Percentiles rank a stretch among this genome's conserved stretches.
Conservation (phyloP, 2,888 invertebrate species). For the Cosmopolites sordidus region DNA sequence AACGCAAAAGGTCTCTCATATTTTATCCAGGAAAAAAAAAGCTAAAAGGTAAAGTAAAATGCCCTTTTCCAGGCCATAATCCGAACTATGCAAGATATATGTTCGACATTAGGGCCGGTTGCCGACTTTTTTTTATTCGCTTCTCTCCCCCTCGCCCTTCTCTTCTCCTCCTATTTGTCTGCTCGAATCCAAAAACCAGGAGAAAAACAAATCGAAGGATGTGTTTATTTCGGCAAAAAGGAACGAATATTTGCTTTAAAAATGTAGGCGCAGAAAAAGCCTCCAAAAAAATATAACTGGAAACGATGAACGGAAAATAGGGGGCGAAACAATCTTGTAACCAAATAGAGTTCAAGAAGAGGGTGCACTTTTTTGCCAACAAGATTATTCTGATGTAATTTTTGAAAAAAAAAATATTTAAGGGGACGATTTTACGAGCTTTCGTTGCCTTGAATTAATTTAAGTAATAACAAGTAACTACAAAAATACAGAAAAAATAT, state of each 20-base stretch:
- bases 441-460: too few relatives aligned
- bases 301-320: too few relatives aligned
- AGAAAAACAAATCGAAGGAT: constrained; percentile 13
- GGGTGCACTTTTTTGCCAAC: too few relatives aligned
- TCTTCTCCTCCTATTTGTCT: constrained; percentile 12
- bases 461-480: too few relatives aligned
- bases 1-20: constrained; percentile 11
- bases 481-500: too few relatives aligned
- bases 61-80: constrained; percentile 15
- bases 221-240: constrained; percentile 8
- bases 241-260: neutral
- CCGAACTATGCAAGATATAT: constrained; percentile 19
- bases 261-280: neutral
- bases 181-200: constrained; percentile 1
- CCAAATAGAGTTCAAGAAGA: too few relatives aligned
- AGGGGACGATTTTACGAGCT: too few relatives aligned
- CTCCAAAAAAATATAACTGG: neutral
- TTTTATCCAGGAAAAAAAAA: constrained; percentile 15
- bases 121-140: constrained; percentile 5
- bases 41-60: constrained; percentile 19
- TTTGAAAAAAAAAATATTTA: too few relatives aligned
- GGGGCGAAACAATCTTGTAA: too few relatives aligned
- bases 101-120: constrained; percentile 12
- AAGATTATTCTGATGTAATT: too few relatives aligned
- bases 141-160: neutral